These are phyloP conservation scores for Cantharis rufa DNA, from an alignment of 2,888 invertebrate species.

Conservation along the genomic window DNA sequence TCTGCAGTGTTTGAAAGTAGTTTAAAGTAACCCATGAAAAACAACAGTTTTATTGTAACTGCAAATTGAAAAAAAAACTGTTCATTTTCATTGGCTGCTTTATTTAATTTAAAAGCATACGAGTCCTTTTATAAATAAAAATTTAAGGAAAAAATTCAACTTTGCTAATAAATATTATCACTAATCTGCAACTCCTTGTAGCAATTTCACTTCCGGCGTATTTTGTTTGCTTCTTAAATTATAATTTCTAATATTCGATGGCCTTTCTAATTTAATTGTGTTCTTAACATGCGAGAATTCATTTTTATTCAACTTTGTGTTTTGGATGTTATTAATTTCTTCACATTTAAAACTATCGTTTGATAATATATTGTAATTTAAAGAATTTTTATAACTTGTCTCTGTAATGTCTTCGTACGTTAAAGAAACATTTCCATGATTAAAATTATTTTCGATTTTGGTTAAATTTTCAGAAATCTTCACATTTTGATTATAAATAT, in stretches of 20 bases:
- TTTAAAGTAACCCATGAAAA: no score
- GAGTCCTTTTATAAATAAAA: background rate
- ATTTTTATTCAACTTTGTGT: background rate
- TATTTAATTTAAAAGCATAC: no score
- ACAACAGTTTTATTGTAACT: no score
- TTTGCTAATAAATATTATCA: no score
- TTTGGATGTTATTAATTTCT: background rate
- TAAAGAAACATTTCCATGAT: background rate
- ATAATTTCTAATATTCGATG: background rate
- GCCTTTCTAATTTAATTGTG: background rate
- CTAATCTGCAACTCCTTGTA: background rate
- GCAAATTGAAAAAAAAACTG: no score
- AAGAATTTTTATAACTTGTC: background rate
- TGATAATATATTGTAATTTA: background rate
- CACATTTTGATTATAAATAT: background rate
- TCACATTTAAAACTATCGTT: background rate
- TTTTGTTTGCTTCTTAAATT: background rate
- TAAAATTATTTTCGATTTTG: background rate
- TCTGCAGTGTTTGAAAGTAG: no score
- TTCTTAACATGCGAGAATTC: background rate
- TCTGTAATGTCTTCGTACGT: background rate
- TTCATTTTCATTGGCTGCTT: no score
- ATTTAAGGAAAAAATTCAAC: background rate
- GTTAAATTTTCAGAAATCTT: background rate
- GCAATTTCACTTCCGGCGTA: background rate